Conservation (phyloP, 2,888 invertebrate species). For the Listrodromus nycthemerus region DNA sequence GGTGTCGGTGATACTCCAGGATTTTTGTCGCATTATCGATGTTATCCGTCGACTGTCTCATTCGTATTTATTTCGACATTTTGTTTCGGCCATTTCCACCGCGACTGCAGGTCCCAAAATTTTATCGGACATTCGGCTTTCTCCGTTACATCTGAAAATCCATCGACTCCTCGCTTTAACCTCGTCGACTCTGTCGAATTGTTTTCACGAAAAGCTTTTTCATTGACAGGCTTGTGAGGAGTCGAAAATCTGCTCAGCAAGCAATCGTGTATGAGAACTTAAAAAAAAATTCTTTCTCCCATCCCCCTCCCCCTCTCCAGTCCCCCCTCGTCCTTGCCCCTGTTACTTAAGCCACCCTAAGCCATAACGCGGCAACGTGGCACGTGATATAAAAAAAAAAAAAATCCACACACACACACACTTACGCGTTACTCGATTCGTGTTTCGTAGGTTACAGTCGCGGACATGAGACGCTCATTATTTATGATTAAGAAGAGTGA, state of each 20-base stretch:
- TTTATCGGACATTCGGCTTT: slow-evolving; percentile 21
- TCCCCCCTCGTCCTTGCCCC: slow-evolving; percentile 52
- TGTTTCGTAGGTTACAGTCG: slow-evolving; percentile 76
- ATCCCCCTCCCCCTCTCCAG: slow-evolving; percentile 38
- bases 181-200: slow-evolving; percentile 2
- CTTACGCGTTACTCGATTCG: slow-evolving; percentile 78
- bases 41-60: not conserved
- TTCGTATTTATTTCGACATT: not conserved
- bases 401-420: slow-evolving; percentile 66
- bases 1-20: slow-evolving; percentile 19
- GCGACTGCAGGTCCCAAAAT: not conserved
- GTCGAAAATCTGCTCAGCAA: slow-evolving; percentile 29
- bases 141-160: not conserved
- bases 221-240: slow-evolving; percentile 18
- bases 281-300: slow-evolving; percentile 32
- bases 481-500: slow-evolving; percentile 57
- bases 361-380: slow-evolving; percentile 81
- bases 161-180: slow-evolving; percentile 16
- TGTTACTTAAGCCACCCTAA: slow-evolving; percentile 80
- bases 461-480: slow-evolving; percentile 57
- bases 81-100: not conserved
- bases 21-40: not conserved
- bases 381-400: slow-evolving; percentile 82
- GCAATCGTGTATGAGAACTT: slow-evolving; percentile 15
- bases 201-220: slow-evolving; percentile 28